Conservation (phyloP, 2,888 invertebrate genomes). For the Gryllus longicercus region DNA sequence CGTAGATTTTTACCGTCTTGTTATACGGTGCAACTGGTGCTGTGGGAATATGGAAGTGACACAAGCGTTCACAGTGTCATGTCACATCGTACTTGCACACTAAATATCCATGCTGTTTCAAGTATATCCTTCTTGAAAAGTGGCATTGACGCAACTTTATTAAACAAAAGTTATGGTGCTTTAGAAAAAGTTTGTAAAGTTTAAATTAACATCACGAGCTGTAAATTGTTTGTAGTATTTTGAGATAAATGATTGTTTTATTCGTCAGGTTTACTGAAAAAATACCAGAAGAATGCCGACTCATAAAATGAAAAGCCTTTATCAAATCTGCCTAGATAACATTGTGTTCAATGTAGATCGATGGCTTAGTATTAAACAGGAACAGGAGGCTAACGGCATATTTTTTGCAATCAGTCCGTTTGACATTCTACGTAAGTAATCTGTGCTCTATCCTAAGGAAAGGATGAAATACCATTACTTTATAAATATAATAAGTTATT, state of each 20-base stretch:
- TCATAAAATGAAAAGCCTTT: conserved; percentile 33
- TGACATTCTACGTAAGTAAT: conserved; percentile 36
- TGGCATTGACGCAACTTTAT: no score
- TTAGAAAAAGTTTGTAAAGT: no score
- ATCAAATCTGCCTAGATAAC: conserved; percentile 36
- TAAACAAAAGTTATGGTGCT: no score
- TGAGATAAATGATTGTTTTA: no score
- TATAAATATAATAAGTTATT: background rate
- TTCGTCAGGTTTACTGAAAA: background rate
- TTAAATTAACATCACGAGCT: no score
- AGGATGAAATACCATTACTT: no score
- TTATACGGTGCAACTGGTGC: background rate
- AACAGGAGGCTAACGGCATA: conserved; percentile 29
- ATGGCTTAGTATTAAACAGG: conserved; percentile 35
- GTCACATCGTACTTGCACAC: no score
- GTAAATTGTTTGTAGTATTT: no score
- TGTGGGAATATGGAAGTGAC: background rate
- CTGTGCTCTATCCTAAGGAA: background rate
- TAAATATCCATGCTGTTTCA: no score
- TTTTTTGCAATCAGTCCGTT: conserved; percentile 33
- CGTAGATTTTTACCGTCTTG: background rate
- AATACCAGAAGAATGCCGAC: conserved; percentile 30
- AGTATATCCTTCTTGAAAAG: no score
- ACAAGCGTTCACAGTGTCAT: no score
- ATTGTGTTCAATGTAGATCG: conserved; percentile 35